Conservation (phyloP, 1,140 invertebrate genomes). For the Gonatopus flavifemur region DNA sequence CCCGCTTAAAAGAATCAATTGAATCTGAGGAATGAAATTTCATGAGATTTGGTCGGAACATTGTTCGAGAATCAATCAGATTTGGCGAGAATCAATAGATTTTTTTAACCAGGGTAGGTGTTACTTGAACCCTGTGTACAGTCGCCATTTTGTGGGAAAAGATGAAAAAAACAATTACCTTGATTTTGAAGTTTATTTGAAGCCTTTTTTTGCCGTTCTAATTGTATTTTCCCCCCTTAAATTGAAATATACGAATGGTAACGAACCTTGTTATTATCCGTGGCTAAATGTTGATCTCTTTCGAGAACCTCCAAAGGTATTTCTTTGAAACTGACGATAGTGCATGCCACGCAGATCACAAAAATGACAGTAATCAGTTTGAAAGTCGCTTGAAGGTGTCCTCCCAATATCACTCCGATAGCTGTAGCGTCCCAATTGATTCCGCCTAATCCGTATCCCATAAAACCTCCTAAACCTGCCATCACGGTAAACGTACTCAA, state of each 20-base stretch:
- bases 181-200: too few species aligned
- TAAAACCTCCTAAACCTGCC: conserved; percentile 91
- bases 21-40: too few species aligned
- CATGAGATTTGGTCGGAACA: too few species aligned
- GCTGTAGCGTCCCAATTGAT: conserved; percentile 89
- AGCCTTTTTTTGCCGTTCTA: too few species aligned
- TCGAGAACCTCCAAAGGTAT: conserved; percentile 72
- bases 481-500: conserved; percentile 95
- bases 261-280: conserved; percentile 48
- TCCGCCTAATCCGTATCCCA: conserved; percentile 90
- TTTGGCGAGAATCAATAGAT: too few species aligned
- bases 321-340: conserved; percentile 85
- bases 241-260: background rate
- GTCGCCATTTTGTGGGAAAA: too few species aligned
- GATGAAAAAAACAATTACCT: too few species aligned
- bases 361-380: conserved; percentile 86
- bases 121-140: background rate
- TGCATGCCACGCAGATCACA: conserved; percentile 75
- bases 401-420: conserved; percentile 76
- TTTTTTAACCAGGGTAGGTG: background rate
- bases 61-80: too few species aligned
- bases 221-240: too few species aligned
- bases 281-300: conserved; percentile 48
- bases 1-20: too few species aligned
- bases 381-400: conserved; percentile 89